phyloP scores from a whole-genome alignment of 2,888 invertebrate genomes.

The Harpalus rufipes region DNA sequence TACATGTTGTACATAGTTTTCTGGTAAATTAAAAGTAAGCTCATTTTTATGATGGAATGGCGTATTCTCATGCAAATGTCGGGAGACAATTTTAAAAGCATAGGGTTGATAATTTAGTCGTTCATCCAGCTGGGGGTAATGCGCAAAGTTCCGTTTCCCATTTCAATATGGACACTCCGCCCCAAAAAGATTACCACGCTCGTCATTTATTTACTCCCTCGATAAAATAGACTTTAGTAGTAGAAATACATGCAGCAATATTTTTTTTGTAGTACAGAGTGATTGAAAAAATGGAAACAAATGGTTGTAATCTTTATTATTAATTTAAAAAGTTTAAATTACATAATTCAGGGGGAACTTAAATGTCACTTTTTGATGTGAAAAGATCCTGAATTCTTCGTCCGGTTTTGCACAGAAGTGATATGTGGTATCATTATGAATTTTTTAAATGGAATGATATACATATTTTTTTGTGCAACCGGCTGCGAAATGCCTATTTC shows the following conservation, averaged over 20 bases:
- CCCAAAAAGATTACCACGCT: conserved; percentile 33
- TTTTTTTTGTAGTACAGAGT: neutral
- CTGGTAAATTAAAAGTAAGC: conserved; percentile 67
- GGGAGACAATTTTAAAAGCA: conserved; percentile 74
- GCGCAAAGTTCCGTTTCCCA: conserved; percentile 65
- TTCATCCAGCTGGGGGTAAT: conserved; percentile 68
- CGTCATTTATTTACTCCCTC: neutral
- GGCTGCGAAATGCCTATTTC: too few species aligned
- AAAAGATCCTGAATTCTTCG: too few species aligned
- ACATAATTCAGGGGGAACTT: too few species aligned
- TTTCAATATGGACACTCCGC: conserved; percentile 63
- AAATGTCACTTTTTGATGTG: too few species aligned
- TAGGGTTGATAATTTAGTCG: conserved; percentile 73
- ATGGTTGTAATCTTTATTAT: too few species aligned
- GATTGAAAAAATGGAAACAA: too few species aligned
- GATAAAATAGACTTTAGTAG: neutral
- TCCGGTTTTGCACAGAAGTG: too few species aligned
- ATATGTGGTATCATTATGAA: too few species aligned
- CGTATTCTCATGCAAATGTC: conserved; percentile 76
- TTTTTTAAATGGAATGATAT: too few species aligned
- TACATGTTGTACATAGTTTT: conserved; percentile 32
- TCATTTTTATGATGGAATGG: conserved; percentile 67
- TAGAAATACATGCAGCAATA: neutral
- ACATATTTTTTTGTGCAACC: too few species aligned
- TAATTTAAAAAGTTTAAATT: too few species aligned